phyloP scores from a whole-genome alignment of 2,113 vertebrate species.

The Penelope pileata region DNA sequence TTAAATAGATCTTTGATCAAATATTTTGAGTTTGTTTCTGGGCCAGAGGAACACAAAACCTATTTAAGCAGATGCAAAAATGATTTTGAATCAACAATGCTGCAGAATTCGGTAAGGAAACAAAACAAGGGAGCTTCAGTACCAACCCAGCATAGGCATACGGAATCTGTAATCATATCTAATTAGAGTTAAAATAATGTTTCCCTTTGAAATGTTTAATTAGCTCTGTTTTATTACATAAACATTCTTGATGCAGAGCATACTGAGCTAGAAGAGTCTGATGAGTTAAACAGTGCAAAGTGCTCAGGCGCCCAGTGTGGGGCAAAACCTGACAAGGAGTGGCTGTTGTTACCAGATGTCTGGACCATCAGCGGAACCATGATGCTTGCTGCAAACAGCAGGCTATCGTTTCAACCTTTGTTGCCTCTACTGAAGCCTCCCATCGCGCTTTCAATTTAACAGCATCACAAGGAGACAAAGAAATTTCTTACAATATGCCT shows the following conservation, averaged over 20 bases:
- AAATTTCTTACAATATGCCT: conserved; percentile 75
- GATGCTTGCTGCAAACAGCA: conserved; percentile 78
- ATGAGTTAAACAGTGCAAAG: conserved; percentile 72
- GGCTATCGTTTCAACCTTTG: conserved; percentile 77
- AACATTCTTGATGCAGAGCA: conserved; percentile 75
- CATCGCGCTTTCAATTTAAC: conserved; percentile 76
- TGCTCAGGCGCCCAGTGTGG: conserved; percentile 64
- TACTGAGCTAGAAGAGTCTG: conserved; percentile 63
- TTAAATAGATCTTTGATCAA: conserved; percentile 8
- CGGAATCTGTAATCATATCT: conserved; percentile 80
- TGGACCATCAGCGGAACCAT: conserved; percentile 64
- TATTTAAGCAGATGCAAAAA: conserved; percentile 11
- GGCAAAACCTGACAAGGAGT: conserved; percentile 76
- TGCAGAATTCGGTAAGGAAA: conserved; percentile 24
- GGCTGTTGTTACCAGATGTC: conserved; percentile 77
- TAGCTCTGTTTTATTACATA: conserved; percentile 83
- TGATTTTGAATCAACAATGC: conserved; percentile 38
- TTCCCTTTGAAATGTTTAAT: conserved; percentile 86
- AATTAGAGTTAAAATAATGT: conserved; percentile 85
- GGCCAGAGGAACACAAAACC: neutral
- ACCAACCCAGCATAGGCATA: conserved; percentile 32
- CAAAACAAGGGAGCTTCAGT: conserved; percentile 40
- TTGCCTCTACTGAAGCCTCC: conserved; percentile 72
- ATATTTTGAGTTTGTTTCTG: neutral
- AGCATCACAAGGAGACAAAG: conserved; percentile 77